Evolutionary conservation across 2,888 invertebrate genomes (phyloP).

Genomic region (Meiosimyza decipiens): DNA sequence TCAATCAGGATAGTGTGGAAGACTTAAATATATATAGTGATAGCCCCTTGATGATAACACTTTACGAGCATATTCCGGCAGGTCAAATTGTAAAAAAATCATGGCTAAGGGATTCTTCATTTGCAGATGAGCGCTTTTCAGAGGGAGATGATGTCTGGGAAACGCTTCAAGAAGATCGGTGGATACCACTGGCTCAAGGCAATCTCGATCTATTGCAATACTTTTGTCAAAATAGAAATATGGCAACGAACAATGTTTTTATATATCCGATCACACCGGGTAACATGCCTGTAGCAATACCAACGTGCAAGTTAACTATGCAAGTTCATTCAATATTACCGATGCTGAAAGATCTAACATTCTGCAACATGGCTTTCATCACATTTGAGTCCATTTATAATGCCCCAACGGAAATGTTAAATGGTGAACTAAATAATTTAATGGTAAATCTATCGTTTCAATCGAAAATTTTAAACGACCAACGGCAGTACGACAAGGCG

Average conservation of each 20-base stretch:
- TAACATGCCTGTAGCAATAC: background rate
- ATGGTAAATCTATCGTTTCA: constrained; percentile 48
- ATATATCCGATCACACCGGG: constrained; percentile 41
- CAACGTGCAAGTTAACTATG: constrained; percentile 49
- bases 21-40: constrained; percentile 56
- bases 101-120: too few relatives aligned
- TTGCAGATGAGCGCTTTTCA: background rate
- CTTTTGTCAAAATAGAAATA: constrained; percentile 38
- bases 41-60: constrained; percentile 52
- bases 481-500: constrained; percentile 39
- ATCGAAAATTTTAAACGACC: constrained; percentile 38
- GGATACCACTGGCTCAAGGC: constrained; percentile 43
- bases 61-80: constrained; percentile 51
- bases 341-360: constrained; percentile 47
- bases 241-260: constrained; percentile 31
- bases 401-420: constrained; percentile 41
- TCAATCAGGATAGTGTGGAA: constrained; percentile 56
- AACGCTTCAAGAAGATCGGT: constrained; percentile 8
- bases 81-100: too few relatives aligned
- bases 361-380: constrained; percentile 54
- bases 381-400: constrained; percentile 56
- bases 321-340: constrained; percentile 57
- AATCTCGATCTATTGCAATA: constrained; percentile 44
- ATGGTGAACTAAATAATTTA: constrained; percentile 38
- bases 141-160: background rate